Conservation (phyloP, 37 sponge, comb jelly and placozoan genomes). For the Cliona cf. orientalis region DNA sequence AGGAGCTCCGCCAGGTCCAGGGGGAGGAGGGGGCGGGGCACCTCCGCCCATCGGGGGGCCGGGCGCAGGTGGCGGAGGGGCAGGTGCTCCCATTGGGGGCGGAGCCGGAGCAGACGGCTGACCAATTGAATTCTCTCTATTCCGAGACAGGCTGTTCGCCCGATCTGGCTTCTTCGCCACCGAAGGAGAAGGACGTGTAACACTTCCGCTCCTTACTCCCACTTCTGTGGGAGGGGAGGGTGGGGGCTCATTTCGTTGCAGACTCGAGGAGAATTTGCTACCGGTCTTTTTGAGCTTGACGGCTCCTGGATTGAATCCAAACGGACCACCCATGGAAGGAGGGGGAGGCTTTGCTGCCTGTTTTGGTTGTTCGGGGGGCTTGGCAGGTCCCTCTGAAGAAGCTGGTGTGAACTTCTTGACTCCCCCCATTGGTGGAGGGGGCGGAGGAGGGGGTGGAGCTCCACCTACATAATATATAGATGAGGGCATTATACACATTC, state of each 20-base stretch:
- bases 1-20: conserved; percentile 38
- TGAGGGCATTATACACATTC: not conserved
- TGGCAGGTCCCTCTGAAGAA: not conserved
- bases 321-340: conserved; percentile 11
- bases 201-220: not conserved
- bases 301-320: conserved; percentile 43
- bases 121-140: not conserved
- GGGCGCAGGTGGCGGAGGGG: conserved; percentile 36
- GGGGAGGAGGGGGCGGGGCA: conserved; percentile 7
- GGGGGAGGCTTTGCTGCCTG: conserved; percentile 7
- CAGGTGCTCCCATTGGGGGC: not conserved
- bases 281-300: conserved; percentile 45
- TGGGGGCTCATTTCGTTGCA: not conserved
- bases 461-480: conserved; percentile 24
- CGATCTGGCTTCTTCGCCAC: conserved; percentile 28
- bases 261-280: conserved; percentile 25
- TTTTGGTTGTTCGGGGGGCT: not conserved
- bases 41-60: not conserved
- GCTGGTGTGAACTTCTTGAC: conserved; percentile 7
- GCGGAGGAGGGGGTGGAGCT: conserved; percentile 75
- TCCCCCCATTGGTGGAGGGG: conserved; percentile 52
- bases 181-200: conserved; percentile 16
- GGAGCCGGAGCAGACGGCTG: conserved; percentile 18
- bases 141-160: not conserved
- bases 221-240: conserved; percentile 1